Conservation (phyloP, 2,888 invertebrate species). For the Stratiomys singularior region DNA sequence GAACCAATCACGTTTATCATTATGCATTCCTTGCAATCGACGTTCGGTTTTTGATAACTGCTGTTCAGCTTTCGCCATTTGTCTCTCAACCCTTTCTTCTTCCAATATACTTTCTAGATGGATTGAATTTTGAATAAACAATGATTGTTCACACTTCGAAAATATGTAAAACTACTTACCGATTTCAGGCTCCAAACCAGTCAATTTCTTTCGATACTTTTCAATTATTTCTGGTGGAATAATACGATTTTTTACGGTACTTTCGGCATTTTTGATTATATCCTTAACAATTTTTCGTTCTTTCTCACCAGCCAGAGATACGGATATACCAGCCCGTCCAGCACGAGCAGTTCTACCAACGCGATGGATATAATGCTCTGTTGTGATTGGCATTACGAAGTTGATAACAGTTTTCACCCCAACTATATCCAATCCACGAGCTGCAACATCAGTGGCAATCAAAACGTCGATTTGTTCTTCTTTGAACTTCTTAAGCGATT, state of each 20-base stretch:
- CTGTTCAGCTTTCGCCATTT: constrained; percentile 84
- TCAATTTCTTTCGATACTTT: constrained; percentile 82
- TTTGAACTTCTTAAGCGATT: constrained; percentile 88
- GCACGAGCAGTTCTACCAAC: constrained; percentile 96
- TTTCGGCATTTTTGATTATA: constrained; percentile 85
- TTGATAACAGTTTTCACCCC: constrained; percentile 97
- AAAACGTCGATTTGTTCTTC: constrained; percentile 85
- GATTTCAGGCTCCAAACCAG: constrained; percentile 81
- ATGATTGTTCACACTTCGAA: not conserved
- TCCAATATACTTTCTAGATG: constrained; percentile 75
- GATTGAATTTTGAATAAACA: not conserved
- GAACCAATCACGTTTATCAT: constrained; percentile 78
- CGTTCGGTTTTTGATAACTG: constrained; percentile 80
- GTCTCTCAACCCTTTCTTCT: constrained; percentile 85
- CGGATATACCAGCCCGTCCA: constrained; percentile 91
- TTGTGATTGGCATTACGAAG: constrained; percentile 92
- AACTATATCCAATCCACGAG: constrained; percentile 92
- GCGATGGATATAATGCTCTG: constrained; percentile 96
- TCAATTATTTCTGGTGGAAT: constrained; percentile 90
- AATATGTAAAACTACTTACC: too few relatives aligned
- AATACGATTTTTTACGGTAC: constrained; percentile 87
- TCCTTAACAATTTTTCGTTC: constrained; percentile 92
- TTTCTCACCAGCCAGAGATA: constrained; percentile 93
- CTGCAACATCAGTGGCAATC: constrained; percentile 95
- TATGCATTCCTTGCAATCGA: constrained; percentile 68